Conservation (phyloP, 1,140 invertebrate species). For the Drosophila watanabei region DNA sequence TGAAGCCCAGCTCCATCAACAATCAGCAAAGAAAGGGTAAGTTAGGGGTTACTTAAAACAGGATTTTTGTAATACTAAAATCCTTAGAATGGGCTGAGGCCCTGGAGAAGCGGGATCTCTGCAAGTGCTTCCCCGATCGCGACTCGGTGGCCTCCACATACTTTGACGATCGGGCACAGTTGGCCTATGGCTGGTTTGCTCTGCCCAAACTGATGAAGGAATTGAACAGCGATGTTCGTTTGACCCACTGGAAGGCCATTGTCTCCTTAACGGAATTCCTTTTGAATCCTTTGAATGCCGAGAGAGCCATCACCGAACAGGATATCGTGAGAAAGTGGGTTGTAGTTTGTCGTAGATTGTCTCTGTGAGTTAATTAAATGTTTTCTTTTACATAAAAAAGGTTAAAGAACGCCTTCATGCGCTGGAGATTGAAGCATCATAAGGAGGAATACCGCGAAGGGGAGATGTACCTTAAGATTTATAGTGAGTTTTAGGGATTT, state of each 20-base stretch:
- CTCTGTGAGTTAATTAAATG: no score
- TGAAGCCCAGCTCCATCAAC: slow-evolving; percentile 63
- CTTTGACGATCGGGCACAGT: slow-evolving; percentile 66
- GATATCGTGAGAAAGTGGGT: slow-evolving; percentile 74
- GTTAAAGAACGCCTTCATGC: slow-evolving; percentile 69
- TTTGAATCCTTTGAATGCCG: slow-evolving; percentile 63
- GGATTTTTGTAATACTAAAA: background rate
- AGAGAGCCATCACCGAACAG: slow-evolving; percentile 62
- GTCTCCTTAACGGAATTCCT: slow-evolving; percentile 68
- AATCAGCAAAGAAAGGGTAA: slow-evolving; percentile 53
- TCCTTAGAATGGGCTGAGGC: slow-evolving; percentile 31
- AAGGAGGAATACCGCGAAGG: slow-evolving; percentile 47
- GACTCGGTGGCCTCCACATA: slow-evolving; percentile 50
- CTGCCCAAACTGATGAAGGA: slow-evolving; percentile 73
- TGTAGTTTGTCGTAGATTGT: background rate
- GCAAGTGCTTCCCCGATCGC: slow-evolving; percentile 13
- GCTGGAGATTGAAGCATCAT: slow-evolving; percentile 50
- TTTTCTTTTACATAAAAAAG: slow-evolving; percentile 13
- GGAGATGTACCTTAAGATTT: slow-evolving; percentile 63
- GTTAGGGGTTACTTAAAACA: background rate
- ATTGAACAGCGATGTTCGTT: slow-evolving; percentile 58
- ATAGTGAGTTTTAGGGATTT: slow-evolving; percentile 34
- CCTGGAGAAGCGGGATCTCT: slow-evolving; percentile 25
- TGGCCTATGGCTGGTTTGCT: slow-evolving; percentile 71
- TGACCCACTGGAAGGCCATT: slow-evolving; percentile 64